Base-by-base conservation (phyloP, 1,140 invertebrate genomes). In the Eumaeus atala region DNA sequence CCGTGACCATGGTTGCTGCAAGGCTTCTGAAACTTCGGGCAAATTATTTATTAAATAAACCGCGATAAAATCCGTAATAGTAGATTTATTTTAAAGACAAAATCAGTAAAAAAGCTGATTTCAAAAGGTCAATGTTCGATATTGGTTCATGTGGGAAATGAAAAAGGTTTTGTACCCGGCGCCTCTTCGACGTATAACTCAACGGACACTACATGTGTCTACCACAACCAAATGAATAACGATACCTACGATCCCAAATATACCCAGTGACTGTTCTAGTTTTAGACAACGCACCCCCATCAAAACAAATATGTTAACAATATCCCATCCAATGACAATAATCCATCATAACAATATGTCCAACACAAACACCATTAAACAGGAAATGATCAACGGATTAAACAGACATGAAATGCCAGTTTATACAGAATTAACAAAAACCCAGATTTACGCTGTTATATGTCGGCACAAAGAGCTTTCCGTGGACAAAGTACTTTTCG, bases 311-410 rank as follows among this genome's bases (percentile, higher is more conserved):
- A 17, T 14, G 11, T 14, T 35, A 5, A 47, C n/a, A 47, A 52
- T n/a, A 33, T 11, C 37, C n/a, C n/a, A n/a, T n/a, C n/a, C n/a
- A n/a, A n/a, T n/a, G n/a, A n/a, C n/a, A n/a, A n/a, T n/a, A n/a
- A n/a, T n/a, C n/a, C n/a, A n/a, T n/a, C n/a, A n/a, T n/a, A n/a
- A n/a, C n/a, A n/a, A n/a, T n/a, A n/a, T n/a, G n/a, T 54, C 61
- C 35, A 54, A 56, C 10, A 56, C 51, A 49, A 63, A 59, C n/a
- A 57, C 37, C 35, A 18, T 49, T 55, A 54, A 64, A 60, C 36
- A 47, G 21, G 17, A 55, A 51, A 60, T 60, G 52, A 54, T 52
- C 12, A 38, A 21, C 16, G 38, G 51, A 12, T 52, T 52, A 37
- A 50, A 54, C 17, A 48, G 51, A 51, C 49, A 59, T 11, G 11